Evolutionary conservation across 2,888 invertebrate genomes (phyloP).

Genomic region (Cynaeus angustus): DNA sequence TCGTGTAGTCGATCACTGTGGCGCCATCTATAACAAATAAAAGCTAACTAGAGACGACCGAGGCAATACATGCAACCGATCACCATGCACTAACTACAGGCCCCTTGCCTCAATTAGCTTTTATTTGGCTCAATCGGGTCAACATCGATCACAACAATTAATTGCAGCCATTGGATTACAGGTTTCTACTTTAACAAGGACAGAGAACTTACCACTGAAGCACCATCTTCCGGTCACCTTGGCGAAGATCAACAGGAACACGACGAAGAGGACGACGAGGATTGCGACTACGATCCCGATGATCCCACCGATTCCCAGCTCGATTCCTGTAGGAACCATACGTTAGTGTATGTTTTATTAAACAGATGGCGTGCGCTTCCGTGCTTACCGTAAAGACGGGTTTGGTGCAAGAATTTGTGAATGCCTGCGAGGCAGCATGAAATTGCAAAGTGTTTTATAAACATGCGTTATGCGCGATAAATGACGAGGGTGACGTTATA

Average conservation of each 20-base stretch:
- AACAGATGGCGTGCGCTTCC: constrained; percentile 18
- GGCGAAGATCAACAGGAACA: constrained; percentile 82
- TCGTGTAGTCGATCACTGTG: constrained; percentile 71
- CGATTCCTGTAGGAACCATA: constrained; percentile 73
- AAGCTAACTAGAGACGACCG: constrained; percentile 61
- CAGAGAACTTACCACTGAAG: constrained; percentile 84
- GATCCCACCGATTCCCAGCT: constrained; percentile 83
- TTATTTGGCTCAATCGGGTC: constrained; percentile 27
- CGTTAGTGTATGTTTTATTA: background rate
- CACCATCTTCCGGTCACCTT: constrained; percentile 90
- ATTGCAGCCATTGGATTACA: constrained; percentile 38
- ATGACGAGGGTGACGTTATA: too few species aligned
- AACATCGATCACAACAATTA: constrained; percentile 42
- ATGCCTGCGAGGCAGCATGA: constrained; percentile 56
- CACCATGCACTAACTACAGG: constrained; percentile 27
- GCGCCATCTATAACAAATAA: constrained; percentile 71
- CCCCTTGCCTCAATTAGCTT: constrained; percentile 40
- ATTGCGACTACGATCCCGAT: constrained; percentile 85
- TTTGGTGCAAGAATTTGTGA: constrained; percentile 61
- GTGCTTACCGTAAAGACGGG: constrained; percentile 59
- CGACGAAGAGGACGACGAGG: constrained; percentile 77
- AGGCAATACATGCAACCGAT: constrained; percentile 32
- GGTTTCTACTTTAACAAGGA: background rate
- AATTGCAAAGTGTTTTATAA: constrained; percentile 28
- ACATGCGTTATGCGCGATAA: too few species aligned